Evolutionary conservation across 1,140 invertebrate genomes (phyloP), one percentile per base, ranked within the genome.

Genomic region (Zaprionus kolodkinae): DNA sequence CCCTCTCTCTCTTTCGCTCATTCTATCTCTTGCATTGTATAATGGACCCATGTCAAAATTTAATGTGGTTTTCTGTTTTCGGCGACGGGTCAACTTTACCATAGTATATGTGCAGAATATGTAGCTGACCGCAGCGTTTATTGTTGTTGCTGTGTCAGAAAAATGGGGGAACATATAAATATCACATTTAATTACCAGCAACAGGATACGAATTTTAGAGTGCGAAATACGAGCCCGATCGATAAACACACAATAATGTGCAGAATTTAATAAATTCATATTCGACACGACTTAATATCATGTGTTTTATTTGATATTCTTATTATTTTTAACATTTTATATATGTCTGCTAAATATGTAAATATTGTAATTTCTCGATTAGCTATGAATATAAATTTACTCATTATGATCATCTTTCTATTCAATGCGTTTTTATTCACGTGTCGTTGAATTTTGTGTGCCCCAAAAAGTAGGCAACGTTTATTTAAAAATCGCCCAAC

Each of bases 11-110:
- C 10, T 12, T 33, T 50, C 25, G 21, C 12, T 55, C 27, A 35
- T 40, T 35, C 27, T 21, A 13, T 66, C 54, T 56, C 54, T 35
- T 66, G 57, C 72, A 72, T 65, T 38, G 33, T 21, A 69, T 74
- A 87, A 74, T 71, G 68, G 77, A 87, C 83, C 83, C 84, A 88
- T 83, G 78, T 87, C 83, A 87, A 83, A 88, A 78, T 88, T 75
- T 83, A 80, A 88, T 88, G 73, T 54, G 57, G 21, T 76, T 75
- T 78, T 72, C 43, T 65, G 30, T 64, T n/a, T 13, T 65, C 62
- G 48, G 61, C 76, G 69, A 38, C 38, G 62, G 76, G 65, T 70
- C 72, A 82, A 78, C 61, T 79, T 59, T 66, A 33, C 74, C 60
- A 7, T 35, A 35, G 33, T 64, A 85, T 63, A 62, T 38, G 61